Evolutionary conservation across 2,888 invertebrate species (phyloP), one percentile per base, ranked within the genome.

Genomic region (Ophion ellenae): DNA sequence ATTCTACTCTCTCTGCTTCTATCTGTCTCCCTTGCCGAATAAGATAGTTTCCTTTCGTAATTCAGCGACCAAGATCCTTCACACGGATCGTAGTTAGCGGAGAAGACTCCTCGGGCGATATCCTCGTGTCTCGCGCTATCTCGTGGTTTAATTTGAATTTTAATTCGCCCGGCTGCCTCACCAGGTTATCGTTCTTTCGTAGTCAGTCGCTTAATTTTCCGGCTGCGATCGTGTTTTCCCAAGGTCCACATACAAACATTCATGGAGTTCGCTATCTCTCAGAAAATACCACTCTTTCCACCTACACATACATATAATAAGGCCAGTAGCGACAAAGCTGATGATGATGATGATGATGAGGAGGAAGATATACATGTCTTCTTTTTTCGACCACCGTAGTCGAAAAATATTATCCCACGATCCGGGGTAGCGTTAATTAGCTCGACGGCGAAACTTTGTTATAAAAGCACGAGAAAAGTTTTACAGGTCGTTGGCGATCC

Each of bases 121-220:
- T 81, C 78, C 61, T 45, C 53, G 20, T 71, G 57, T 20, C 45
- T 57, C 14, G 45, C 57, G 53, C 32, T 79, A 79, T 75, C 79
- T 82, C 57, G 66, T 47, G 75, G 69, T 76, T 82, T 67, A 83
- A 83, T 85, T 83, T 80, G 80, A 80, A 85, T 85, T 85, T 85
- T 69, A 79, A 82, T 85, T 79, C 76, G 47, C 71, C 75, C 57
- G 17, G 63, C 53, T 24, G 47, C 70, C 75, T 76, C 85, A 82
- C 78, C 66, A 47, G 59, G 59, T 47, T 79, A 57, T 81, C 64
- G 67, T 79, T 75, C 59, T 61, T 69, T 71, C 47, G 64, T 53
- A 67, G 57, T 78, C 77, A 82, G 73, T 75, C 75, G 66, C 61
- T 82, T 66, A 40, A 75, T 82, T 82, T 79, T 82, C 40, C 67